Conservation (phyloP, 2,113 vertebrate genomes). For the Hassar affinis region DNA sequence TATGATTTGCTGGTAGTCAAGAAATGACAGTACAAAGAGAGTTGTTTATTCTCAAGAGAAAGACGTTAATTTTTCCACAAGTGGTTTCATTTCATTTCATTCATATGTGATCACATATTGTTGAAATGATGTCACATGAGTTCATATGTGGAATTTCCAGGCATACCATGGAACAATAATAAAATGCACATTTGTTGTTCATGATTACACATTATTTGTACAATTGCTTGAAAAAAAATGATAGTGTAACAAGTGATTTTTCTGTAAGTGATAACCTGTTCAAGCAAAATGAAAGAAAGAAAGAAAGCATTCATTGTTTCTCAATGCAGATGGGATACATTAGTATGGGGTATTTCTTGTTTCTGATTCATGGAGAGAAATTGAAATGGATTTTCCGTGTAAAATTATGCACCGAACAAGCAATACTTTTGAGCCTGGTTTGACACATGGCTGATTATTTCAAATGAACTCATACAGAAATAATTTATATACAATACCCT, state of each 20-base stretch:
- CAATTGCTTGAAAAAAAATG: neutral
- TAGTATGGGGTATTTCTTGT: constrained; percentile 1
- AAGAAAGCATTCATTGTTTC: neutral
- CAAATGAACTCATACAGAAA: neutral
- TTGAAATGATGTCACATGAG: neutral
- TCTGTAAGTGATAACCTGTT: neutral
- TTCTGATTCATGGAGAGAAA: constrained; percentile 16
- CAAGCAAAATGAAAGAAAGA: neutral
- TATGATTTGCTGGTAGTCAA: neutral
- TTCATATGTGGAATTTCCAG: neutral
- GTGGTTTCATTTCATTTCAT: too few species aligned
- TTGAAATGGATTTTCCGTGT: constrained; percentile 14
- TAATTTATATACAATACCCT: neutral
- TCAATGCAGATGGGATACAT: neutral
- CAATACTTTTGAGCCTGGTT: constrained; percentile 1
- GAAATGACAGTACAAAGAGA: neutral
- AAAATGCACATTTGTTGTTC: neutral
- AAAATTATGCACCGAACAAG: neutral
- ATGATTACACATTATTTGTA: neutral
- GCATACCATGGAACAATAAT: neutral
- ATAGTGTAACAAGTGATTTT: neutral
- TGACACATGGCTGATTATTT: constrained; percentile 6
- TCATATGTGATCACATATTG: neutral
- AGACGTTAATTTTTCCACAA: too few species aligned
- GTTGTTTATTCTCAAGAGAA: too few species aligned